Conservation (phyloP, 1,140 invertebrate species). For the Brachystomella parvula region DNA sequence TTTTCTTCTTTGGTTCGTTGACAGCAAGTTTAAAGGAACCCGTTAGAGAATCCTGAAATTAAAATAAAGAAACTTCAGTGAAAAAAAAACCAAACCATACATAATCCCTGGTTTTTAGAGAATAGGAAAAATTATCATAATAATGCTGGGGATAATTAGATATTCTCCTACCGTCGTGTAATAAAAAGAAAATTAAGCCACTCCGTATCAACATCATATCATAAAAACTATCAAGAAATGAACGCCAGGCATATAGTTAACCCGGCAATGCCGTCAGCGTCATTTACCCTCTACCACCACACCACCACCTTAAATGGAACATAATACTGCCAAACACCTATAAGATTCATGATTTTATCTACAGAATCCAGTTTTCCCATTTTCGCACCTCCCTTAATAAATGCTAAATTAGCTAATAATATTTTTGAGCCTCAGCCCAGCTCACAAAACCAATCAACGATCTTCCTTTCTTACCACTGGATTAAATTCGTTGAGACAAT, state of each 20-base stretch:
- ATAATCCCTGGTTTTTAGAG: constrained; percentile 1
- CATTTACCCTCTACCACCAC: not conserved
- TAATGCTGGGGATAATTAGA: constrained; percentile 1
- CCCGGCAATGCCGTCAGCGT: not conserved
- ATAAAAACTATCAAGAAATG: too few species aligned
- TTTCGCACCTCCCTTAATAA: too few species aligned
- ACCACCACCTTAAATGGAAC: not conserved
- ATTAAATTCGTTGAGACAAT: too few species aligned
- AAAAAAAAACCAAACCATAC: too few species aligned
- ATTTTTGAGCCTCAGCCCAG: too few species aligned
- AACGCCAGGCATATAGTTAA: too few species aligned
- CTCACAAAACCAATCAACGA: too few species aligned
- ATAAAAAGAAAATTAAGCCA: not conserved
- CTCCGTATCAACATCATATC: not conserved
- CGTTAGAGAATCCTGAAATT: constrained; percentile 10
- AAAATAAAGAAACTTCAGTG: not conserved
- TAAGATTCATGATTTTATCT: too few species aligned
- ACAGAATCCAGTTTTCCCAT: too few species aligned
- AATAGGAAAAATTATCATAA: constrained; percentile 1
- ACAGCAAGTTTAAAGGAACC: constrained; percentile 1
- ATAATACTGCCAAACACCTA: too few species aligned
- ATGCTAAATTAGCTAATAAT: too few species aligned
- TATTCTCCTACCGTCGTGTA: constrained; percentile 3
- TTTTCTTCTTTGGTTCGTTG: not conserved
- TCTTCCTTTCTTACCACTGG: too few species aligned